A percentile compares a stretch with the other conserved stretches of the same genome.
phyloP scores from a whole-genome alignment of 2,888 invertebrate species.

The Drosophila dives region DNA sequence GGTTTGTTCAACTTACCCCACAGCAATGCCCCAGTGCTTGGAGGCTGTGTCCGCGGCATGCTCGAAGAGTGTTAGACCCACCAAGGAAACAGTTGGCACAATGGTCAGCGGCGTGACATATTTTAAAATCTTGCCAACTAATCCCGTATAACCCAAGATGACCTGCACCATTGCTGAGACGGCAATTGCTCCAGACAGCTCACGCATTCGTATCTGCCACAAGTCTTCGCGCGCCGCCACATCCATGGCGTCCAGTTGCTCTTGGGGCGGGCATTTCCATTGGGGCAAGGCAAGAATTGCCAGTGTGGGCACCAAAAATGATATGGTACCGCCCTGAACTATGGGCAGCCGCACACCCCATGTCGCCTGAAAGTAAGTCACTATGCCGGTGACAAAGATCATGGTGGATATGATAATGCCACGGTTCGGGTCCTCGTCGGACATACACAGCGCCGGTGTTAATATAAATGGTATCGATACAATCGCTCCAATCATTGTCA shows the following conservation, averaged over 20 bases:
- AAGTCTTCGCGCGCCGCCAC: conserved; percentile 86
- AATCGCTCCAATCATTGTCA: conserved; percentile 94
- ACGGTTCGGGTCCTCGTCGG: conserved; percentile 89
- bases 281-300: conserved; percentile 90
- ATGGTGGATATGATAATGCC: conserved; percentile 92
- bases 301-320: conserved; percentile 91
- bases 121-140: conserved; percentile 90
- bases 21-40: conserved; percentile 93
- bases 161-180: conserved; percentile 92
- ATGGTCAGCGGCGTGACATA: conserved; percentile 94
- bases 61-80: conserved; percentile 93
- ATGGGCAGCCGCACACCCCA: conserved; percentile 91
- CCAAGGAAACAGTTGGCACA: conserved; percentile 92
- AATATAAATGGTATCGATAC: conserved; percentile 93
- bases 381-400: conserved; percentile 92
- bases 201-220: conserved; percentile 92
- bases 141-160: conserved; percentile 89
- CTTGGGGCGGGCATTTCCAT: conserved; percentile 89
- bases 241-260: conserved; percentile 86
- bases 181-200: conserved; percentile 93
- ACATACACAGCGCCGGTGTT: conserved; percentile 92
- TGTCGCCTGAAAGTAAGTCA: conserved; percentile 90
- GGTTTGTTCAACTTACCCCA: conserved; percentile 86
- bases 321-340: conserved; percentile 92
- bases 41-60: conserved; percentile 93